Base-by-base conservation (phyloP, 2,113 vertebrate species). In the Bujurquina vittata region DNA sequence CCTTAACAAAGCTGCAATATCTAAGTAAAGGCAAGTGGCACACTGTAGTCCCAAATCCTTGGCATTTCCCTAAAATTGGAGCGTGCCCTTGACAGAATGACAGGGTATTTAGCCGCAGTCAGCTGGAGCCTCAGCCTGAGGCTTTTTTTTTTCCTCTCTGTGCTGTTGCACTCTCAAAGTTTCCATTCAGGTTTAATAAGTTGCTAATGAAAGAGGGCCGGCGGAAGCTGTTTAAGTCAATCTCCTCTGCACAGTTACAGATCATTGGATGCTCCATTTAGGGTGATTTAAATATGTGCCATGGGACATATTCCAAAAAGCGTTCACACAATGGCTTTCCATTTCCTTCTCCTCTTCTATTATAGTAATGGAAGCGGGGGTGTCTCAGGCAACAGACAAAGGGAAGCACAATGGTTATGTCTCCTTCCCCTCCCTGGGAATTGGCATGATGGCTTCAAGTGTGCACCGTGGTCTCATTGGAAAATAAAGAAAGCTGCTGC, bases 101-200 rank as follows among this genome's bases (percentile, higher is more conserved):
- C 89, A 75, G 83, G 65, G 26, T 89, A 78, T 84, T 91, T 87
- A 92, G 81, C 60, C 7, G 35, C 49, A 58, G 84, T 84, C 57
- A 86, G 60, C 52, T 58, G 22, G 75, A 22, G 81, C 46, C 46
- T 61, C 43, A 37, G 26, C 88, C 88, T 18, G 26, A 31, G 77
- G 89, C 56, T 37, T 29, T 43, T 61, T 49, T 17, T n/a, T 2
- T 0, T 4, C 22, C 29, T 63, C 29, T 8, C 31, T 52, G 77
- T 56, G 18, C 69, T 79, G 76, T 63, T 10, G 29, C 84, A 10
- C 63, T 79, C 79, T 82, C 75, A 11, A 10, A 87, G 63, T 88
- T 90, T 92, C 87, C 84, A 84, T 82, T 87, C 75, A 79, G 67
- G 83, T 90, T 90, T 88, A 90, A 90, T 92, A 86, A 86, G 87